Conservation (phyloP, 2,797 vertebrate species). For the Petrocephalus schoutedeni region DNA sequence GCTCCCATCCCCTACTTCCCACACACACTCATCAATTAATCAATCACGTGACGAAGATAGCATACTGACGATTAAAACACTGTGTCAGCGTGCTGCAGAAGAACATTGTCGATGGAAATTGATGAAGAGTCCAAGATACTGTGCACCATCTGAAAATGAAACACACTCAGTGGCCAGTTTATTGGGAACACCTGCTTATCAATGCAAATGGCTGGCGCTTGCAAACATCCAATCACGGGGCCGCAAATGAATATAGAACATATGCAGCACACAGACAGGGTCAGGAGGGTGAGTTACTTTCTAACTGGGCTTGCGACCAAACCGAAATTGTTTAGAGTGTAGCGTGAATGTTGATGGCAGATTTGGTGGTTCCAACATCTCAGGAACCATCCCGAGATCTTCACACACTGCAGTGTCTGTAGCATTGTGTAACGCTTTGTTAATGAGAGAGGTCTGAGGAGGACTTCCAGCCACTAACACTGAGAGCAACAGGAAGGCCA, state of each 20-base stretch:
- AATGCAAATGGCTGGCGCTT: neutral
- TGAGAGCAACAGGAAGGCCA: neutral
- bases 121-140: neutral
- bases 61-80: neutral
- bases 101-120: neutral
- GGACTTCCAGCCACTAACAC: neutral
- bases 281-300: neutral
- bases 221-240: neutral
- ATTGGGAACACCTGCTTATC: neutral
- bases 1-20: neutral
- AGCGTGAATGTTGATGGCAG: neutral
- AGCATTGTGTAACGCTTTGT: neutral
- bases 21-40: neutral
- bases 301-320: neutral
- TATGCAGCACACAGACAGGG: neutral
- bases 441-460: neutral
- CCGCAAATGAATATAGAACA: neutral
- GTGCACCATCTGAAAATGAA: neutral
- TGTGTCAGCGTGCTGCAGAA: neutral
- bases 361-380: neutral
- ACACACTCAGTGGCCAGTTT: neutral
- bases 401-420: neutral
- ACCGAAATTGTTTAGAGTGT: neutral
- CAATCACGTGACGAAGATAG: neutral
- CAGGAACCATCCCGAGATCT: neutral